Conservation (phyloP, 2,113 vertebrate species). For the Mixornis gularis region DNA sequence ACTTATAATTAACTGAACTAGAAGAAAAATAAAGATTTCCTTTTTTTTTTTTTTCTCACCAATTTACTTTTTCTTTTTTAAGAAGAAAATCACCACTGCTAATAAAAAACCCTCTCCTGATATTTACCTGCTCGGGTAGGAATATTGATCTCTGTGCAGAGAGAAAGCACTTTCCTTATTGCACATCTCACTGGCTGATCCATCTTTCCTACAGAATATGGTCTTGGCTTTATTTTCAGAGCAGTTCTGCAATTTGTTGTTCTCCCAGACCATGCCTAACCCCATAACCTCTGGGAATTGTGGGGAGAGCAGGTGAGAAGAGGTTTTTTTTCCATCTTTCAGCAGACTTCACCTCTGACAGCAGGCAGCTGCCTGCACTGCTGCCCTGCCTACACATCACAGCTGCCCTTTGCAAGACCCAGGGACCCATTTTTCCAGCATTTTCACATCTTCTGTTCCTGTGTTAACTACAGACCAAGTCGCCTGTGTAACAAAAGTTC, state of each 20-base stretch:
- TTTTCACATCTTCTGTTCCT: background rate
- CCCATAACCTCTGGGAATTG: fast-evolving
- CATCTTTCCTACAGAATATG: background rate
- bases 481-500: background rate
- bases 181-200: background rate
- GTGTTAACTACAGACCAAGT: background rate
- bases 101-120: background rate
- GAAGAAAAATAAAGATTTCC: background rate
- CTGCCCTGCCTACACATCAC: background rate
- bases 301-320: background rate
- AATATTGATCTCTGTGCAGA: background rate
- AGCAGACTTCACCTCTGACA: background rate
- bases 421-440: background rate
- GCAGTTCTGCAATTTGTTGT: background rate
- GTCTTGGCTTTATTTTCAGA: background rate
- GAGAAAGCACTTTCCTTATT: background rate
- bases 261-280: background rate
- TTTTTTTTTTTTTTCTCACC: background rate
- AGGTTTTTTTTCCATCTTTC: background rate
- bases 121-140: background rate
- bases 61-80: background rate
- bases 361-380: background rate
- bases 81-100: background rate
- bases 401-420: background rate
- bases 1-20: background rate